Conservation (phyloP, 2,797 vertebrate genomes). For the Poeciliopsis gracilis region DNA sequence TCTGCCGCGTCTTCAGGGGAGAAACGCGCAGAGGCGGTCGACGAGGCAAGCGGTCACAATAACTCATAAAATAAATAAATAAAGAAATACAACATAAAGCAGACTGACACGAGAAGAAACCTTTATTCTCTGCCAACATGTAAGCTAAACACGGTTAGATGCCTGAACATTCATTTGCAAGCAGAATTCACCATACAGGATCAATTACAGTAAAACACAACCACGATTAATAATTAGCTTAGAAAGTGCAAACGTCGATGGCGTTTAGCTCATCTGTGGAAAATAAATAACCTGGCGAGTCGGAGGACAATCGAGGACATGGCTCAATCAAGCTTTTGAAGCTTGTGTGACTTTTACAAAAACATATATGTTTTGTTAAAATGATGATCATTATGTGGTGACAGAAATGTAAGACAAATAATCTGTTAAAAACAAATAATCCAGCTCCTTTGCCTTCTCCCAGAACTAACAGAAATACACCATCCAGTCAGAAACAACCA, state of each 20-base stretch:
- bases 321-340: slow-evolving; percentile 5
- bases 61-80: neutral
- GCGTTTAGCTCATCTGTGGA: slow-evolving; percentile 33
- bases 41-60: slow-evolving; percentile 6
- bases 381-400: too few species aligned
- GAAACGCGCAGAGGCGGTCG: neutral
- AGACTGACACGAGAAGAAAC: slow-evolving; percentile 35
- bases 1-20: slow-evolving; percentile 21
- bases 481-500: neutral
- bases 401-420: too few species aligned
- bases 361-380: too few species aligned
- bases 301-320: slow-evolving; percentile 3
- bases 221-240: slow-evolving; percentile 44
- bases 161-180: slow-evolving; percentile 56
- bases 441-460: too few species aligned
- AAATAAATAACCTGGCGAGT: slow-evolving; percentile 51
- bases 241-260: slow-evolving; percentile 61
- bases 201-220: slow-evolving; percentile 50
- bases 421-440: too few species aligned
- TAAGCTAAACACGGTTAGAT: slow-evolving; percentile 57
- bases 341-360: too few species aligned
- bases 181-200: slow-evolving; percentile 48
- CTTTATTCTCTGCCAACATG: slow-evolving; percentile 63
- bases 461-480: too few species aligned
- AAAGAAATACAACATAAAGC: neutral